Evolutionary conservation across 2,113 vertebrate species (phyloP).

Genomic region (Lepus americanus): DNA sequence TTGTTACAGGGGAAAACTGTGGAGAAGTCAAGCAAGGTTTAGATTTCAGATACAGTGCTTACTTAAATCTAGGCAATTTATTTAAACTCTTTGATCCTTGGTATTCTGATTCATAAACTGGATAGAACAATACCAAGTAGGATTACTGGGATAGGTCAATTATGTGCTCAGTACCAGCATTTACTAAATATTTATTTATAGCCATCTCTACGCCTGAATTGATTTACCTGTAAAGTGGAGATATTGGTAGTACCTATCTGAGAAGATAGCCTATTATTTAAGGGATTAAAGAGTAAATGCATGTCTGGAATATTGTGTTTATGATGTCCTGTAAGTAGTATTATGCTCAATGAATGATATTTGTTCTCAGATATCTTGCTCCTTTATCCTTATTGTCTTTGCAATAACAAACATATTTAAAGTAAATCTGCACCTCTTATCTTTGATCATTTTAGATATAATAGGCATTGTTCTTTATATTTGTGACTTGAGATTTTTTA

Average conservation of each 20-base stretch:
- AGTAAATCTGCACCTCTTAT: not conserved
- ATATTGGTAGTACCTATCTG: not conserved
- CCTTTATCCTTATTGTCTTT: not conserved
- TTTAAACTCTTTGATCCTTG: not conserved
- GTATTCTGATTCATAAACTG: not conserved
- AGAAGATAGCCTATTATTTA: not conserved
- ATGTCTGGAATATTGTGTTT: too few relatives aligned
- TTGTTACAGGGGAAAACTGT: not conserved
- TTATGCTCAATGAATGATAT: not conserved
- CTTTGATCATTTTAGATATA: not conserved
- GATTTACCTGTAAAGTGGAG: not conserved
- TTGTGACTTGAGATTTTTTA: not conserved
- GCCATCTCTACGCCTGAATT: not conserved
- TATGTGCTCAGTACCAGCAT: not conserved
- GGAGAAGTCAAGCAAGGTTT: not conserved
- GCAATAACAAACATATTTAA: not conserved
- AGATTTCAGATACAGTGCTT: not conserved
- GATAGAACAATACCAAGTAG: not conserved
- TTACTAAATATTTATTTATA: not conserved
- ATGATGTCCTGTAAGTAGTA: not conserved
- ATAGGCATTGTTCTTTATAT: not conserved
- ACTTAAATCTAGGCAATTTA: not conserved
- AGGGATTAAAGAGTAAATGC: not conserved
- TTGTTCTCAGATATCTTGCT: not conserved
- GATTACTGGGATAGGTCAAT: not conserved